These are phyloP conservation scores for Zygothrica quintamaculata DNA, from an alignment of 2,888 invertebrate genomes.

Conservation along the genomic window DNA sequence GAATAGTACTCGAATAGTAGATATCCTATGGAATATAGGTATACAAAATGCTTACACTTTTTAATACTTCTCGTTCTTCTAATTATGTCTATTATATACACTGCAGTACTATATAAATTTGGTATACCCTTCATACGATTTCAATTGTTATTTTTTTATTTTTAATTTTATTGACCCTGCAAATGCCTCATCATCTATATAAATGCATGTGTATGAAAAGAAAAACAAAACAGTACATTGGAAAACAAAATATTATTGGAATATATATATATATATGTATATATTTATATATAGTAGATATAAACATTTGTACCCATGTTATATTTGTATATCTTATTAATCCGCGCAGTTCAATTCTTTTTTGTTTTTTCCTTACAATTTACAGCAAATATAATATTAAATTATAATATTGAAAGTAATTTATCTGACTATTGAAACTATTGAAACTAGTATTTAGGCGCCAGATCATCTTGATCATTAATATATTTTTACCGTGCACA, in stretches of 20 bases:
- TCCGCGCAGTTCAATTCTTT: neutral
- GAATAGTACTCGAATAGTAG: neutral
- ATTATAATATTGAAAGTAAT: neutral
- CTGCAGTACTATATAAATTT: neutral
- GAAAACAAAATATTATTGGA: neutral
- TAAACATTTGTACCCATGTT: too few relatives aligned
- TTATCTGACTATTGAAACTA: slow-evolving; percentile 13
- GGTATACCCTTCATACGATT: slow-evolving; percentile 1
- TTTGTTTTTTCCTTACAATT: neutral
- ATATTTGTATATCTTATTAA: neutral
- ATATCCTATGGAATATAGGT: neutral
- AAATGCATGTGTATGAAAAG: slow-evolving; percentile 1
- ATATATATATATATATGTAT: too few relatives aligned
- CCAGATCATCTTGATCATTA: slow-evolving; percentile 52
- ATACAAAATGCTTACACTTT: too few relatives aligned
- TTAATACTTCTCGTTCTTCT: too few relatives aligned
- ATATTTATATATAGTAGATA: too few relatives aligned
- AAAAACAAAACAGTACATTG: slow-evolving; percentile 1
- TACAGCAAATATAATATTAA: neutral
- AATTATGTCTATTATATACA: too few relatives aligned
- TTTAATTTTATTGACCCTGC: neutral
- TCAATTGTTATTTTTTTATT: too few relatives aligned
- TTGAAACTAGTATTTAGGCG: slow-evolving; percentile 39
- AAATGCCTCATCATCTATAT: slow-evolving; percentile 1
- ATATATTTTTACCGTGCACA: slow-evolving; percentile 56